These are phyloP conservation scores for Catharus fuscescens DNA, from an alignment of 2,113 vertebrate genomes.

Conservation along the genomic window DNA sequence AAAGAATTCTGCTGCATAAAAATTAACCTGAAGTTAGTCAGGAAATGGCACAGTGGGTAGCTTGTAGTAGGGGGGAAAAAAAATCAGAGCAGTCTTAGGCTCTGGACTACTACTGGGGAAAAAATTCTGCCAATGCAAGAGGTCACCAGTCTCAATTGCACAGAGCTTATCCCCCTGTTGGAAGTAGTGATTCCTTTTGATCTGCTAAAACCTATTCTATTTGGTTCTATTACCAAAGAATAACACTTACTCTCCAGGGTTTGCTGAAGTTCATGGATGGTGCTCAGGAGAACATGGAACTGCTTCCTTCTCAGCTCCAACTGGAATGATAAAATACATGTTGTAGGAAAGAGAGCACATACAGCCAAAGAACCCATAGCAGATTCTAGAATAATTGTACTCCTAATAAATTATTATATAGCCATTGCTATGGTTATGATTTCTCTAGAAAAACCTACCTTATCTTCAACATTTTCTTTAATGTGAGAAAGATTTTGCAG, in stretches of 20 bases:
- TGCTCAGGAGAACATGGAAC: constrained; percentile 96
- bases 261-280: constrained; percentile 97
- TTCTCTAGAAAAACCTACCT: constrained; percentile 77
- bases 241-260: constrained; percentile 93
- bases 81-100: background rate
- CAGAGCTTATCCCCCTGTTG: background rate
- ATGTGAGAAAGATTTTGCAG: constrained; percentile 93
- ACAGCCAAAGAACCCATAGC: background rate
- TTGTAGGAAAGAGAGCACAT: background rate
- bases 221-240: background rate
- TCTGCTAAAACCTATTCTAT: background rate
- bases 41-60: background rate
- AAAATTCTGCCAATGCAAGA: background rate
- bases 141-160: background rate
- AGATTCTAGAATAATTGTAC: background rate
- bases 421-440: background rate
- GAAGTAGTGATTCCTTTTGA: background rate
- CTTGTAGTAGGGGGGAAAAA: background rate
- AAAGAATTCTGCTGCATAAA: background rate
- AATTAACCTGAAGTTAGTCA: background rate
- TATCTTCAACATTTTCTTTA: constrained; percentile 96
- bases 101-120: background rate
- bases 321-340: constrained; percentile 56
- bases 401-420: background rate
- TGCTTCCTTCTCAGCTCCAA: constrained; percentile 96